phyloP scores from a whole-genome alignment of 1,140 invertebrate species.

The Venturia canescens region DNA sequence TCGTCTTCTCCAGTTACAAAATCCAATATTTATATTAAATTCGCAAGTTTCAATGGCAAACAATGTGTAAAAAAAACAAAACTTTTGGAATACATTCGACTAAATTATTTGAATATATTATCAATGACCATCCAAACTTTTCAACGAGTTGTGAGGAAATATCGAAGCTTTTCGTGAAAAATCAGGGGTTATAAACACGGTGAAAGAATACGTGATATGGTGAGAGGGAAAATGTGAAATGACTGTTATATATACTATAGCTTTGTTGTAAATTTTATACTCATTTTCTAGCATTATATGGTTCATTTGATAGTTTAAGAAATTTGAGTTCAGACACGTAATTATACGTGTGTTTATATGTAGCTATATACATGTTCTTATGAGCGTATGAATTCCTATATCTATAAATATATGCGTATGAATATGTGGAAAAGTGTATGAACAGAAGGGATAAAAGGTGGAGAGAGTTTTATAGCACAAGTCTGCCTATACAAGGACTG shows the following conservation, averaged over 20 bases:
- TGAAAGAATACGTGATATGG: constrained; percentile 16
- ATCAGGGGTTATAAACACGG: constrained; percentile 8
- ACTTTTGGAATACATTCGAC: too few species aligned
- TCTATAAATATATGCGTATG: too few species aligned
- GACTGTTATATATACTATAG: background rate
- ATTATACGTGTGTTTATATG: too few species aligned
- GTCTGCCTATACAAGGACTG: background rate
- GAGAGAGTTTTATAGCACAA: background rate
- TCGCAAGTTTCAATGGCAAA: too few species aligned
- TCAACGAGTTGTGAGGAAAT: background rate
- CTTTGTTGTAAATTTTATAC: background rate
- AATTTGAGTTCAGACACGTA: background rate
- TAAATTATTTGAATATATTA: too few species aligned
- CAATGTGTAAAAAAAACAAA: too few species aligned
- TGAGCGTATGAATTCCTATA: too few species aligned
- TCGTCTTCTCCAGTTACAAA: too few species aligned
- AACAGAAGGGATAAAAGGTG: background rate
- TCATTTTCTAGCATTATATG: background rate
- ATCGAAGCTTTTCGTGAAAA: background rate
- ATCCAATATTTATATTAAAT: too few species aligned
- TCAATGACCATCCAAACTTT: background rate
- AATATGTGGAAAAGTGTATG: background rate
- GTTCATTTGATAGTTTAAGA: background rate
- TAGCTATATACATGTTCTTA: too few species aligned
- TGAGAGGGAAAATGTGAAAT: background rate